These are phyloP conservation scores for Cheirogaleus major DNA, from an alignment of 2,797 vertebrate genomes.

Conservation along the genomic window DNA sequence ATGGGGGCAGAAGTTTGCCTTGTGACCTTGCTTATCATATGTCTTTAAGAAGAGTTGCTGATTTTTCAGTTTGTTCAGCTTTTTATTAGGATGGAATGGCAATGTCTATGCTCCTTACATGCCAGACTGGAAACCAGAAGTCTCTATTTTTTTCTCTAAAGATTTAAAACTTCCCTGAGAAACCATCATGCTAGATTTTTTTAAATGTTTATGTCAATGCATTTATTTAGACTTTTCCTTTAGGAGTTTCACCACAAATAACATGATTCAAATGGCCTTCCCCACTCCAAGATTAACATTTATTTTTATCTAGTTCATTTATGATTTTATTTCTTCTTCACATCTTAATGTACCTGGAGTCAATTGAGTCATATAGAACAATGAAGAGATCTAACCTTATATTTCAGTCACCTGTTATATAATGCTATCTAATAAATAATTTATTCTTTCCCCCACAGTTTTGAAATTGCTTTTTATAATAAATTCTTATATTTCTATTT, in stretches of 20 bases:
- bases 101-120: background rate
- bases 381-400: background rate
- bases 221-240: slow-evolving; percentile 26
- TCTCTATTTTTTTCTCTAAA: background rate
- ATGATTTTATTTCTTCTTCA: background rate
- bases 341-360: background rate
- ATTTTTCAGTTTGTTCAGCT: background rate
- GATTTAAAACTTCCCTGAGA: background rate
- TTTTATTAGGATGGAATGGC: background rate
- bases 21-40: background rate
- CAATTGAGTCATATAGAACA: background rate
- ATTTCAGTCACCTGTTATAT: background rate
- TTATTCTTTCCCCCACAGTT: background rate
- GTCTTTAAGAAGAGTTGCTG: background rate
- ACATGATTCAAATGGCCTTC: background rate
- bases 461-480: background rate
- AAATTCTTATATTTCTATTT: background rate
- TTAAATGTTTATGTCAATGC: background rate
- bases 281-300: background rate
- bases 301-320: background rate
- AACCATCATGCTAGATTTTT: background rate
- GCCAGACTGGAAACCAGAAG: background rate
- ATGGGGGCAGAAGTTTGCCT: background rate
- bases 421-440: background rate
- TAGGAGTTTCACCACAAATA: background rate